These are phyloP conservation scores for Hassar affinis DNA, from an alignment of 2,113 vertebrate species.

Conservation along the genomic window DNA sequence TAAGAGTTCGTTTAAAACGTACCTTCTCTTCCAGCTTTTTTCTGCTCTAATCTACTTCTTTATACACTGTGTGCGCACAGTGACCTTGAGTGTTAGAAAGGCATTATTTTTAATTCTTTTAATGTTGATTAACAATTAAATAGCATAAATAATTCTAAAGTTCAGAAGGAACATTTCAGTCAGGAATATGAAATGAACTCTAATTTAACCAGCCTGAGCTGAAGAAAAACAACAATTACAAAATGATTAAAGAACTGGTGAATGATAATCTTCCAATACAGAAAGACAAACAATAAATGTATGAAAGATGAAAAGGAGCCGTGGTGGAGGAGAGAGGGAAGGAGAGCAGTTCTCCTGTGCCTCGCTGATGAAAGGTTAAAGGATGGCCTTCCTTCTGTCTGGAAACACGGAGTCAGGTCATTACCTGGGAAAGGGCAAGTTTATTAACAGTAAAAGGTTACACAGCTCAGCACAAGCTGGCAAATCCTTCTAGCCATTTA, in stretches of 20 bases:
- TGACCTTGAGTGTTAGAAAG: not conserved
- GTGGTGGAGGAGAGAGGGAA: conserved; percentile 34
- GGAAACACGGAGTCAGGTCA: conserved; percentile 55
- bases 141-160: not conserved
- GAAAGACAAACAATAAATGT: not conserved
- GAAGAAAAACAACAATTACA: not conserved
- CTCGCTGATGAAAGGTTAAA: conserved; percentile 57
- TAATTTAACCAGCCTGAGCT: not conserved
- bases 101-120: not conserved
- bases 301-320: not conserved
- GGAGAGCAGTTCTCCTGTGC: conserved; percentile 32
- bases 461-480: conserved; percentile 47
- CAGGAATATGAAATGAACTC: not conserved
- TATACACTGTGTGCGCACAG: not conserved
- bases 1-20: not conserved
- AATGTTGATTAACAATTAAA: not conserved
- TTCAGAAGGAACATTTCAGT: not conserved
- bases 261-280: not conserved
- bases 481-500: conserved; percentile 52
- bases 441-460: conserved; percentile 63
- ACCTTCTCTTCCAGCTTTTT: not conserved
- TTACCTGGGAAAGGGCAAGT: conserved; percentile 60
- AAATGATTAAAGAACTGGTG: not conserved
- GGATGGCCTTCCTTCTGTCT: conserved; percentile 39
- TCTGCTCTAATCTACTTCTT: not conserved